Base-by-base conservation (phyloP, 2,797 vertebrate genomes). In the Lagodon rhomboides region DNA sequence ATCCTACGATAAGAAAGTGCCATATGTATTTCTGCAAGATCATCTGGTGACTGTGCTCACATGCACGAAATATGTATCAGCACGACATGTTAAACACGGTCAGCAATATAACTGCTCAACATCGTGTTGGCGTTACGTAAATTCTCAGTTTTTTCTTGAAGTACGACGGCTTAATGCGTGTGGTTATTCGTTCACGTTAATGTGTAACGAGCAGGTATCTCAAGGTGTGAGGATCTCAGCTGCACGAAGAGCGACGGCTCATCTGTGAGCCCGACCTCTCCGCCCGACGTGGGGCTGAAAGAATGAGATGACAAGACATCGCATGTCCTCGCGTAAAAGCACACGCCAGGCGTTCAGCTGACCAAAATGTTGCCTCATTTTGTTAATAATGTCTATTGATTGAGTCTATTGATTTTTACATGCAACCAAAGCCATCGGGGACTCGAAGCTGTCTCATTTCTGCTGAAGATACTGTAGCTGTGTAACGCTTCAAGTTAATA, bases 181-280 rank as follows among this genome's bases (percentile, higher is more conserved):
- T 0, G 16, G 27, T 38, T 69, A 22, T 17, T 25, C 43, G 47
- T 43, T 16, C 54, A 49, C 9, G 0, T 66, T 70, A 55, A 72
- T 25, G 49, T 62, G 44, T 12, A 67, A 47, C 65, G 18, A 44
- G 23, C 63, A 43, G 41, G 53, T 51, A 54, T 67, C 66, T 67
- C 44, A 16, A 62, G 77, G 59, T 66, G 73, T 59, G 41, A 75
- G 47, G 66, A 68, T 67, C 69, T 70, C 23, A 68, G 50, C 34
- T 18, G 59, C 55, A 70, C 63, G 38, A 83, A 68, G 70, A 82
- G 78, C 83, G 82, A 61, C 34, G 46, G 53, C 43, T 67, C 59
- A 71, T 85, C 68, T 63, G 27, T 75, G 44, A 58, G 34, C 34
- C 20, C 2, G 65, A 27, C 62, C 38, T 43, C 23, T 75, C 74